Base-by-base conservation (phyloP, 92 coral and sea anemone species). In the Zoanthus gigantus region DNA sequence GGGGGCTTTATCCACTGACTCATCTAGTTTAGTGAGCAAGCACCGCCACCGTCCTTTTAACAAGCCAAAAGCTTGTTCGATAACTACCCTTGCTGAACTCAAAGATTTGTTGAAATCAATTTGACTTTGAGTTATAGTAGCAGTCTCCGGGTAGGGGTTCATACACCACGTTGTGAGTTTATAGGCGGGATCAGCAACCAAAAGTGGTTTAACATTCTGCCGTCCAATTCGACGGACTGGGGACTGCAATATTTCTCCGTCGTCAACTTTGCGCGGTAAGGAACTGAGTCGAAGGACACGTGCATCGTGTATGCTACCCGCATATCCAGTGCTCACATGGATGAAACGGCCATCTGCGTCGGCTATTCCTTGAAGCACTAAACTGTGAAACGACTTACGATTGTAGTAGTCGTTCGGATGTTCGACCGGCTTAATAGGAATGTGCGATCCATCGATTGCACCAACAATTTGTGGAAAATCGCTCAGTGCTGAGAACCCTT, bases 391-490 rank as follows among this genome's bases (percentile, higher is more conserved):
- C 28, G 82, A 77, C 50, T 88, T 88, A 57, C 94, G 82, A 75
- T 88, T 92, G 53, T 74, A 79, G 69, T 92, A 92, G 66, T 79
- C 85, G 42, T 88, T 92, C 32, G 90, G 71, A 46, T 92, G 84
- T 16, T 79, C 56, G 2, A 72, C 77, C 15, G 92, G 86, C 71
- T 53, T 79, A 15, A 92, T 92, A 2, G 87, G 90, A 44, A 89
- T 89, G 67, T 92, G 94, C 7, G 94, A 92, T 23, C 92, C 92
- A 75, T 92, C 92, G 37, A 92, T 78, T 2, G 93, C 93, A 63
- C 93, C 90, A 60, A 91, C 91, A 74, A 91, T 87, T 71, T 89
- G 92, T 44, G 92, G 92, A 86, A 89, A 89, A 23, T 56, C 77
- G 58, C 94, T 89, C 16, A 88, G 76, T 48, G 32, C 83, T 85